Base-by-base conservation (phyloP, 1,140 invertebrate genomes). In the Ctenoplectra terminalis region DNA sequence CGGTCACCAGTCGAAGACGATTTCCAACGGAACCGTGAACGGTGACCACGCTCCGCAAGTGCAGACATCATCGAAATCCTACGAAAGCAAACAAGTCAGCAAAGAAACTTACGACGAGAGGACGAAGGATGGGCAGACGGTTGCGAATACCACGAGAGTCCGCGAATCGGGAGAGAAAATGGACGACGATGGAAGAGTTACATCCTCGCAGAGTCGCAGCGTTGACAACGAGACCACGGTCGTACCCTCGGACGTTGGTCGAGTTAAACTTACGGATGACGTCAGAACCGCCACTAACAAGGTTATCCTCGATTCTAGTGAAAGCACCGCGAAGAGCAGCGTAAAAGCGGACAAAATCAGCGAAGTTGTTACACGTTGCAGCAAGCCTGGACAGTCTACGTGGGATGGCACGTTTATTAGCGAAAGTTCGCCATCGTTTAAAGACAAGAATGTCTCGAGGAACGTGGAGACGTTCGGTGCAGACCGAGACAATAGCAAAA, bases 301-400 rank as follows among this genome's bases (percentile, higher is more conserved):
- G 54, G 26, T 75, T 50, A 8, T 48, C 26, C 70, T 54, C 29
- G 84, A 81, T 15, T 52, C 46, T 2, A 40, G 63, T 26, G 40
- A 82, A 63, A 73, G 64, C 67, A 61, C 20, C 8, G 46, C 52
- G 56, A 29, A 58, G 48, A 15, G 54, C 34, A 40, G 69, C 83
- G 31, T 82, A 52, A 66, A 17, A n/a, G 20, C 69, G 58, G 17
- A 71, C 11, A 54, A 29, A 17, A 23, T 31, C 15, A 20, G 66
- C 6, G 78, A 77, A 26, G 66, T 58, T 15, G 52, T 43, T n/a
- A 43, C 58, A 23, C 82, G 85, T 26, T 81, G 69, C 43, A 75
- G 82, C 61, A 91, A 90, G 37, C 93, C 92, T 48, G 93, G 94
- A 7, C 92, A 94, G 71, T 94, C 13, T 77, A 86, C 17, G 94